Evolutionary conservation across 2,888 invertebrate genomes (phyloP).

Genomic region (Chironomus riparius): DNA sequence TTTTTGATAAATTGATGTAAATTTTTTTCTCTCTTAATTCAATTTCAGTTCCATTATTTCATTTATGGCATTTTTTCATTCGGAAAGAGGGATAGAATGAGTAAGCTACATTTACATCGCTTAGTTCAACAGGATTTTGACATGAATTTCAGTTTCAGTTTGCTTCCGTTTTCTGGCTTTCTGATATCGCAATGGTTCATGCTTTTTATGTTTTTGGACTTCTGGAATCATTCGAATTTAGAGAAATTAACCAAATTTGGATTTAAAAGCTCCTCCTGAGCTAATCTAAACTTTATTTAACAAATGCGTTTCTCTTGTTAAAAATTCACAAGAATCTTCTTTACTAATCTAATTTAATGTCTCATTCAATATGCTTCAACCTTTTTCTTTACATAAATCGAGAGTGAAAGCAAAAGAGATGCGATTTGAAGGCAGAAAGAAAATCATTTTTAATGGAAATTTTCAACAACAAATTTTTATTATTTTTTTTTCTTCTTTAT

Average conservation of each 20-base stretch:
- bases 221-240: no score
- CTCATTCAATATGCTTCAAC: neutral
- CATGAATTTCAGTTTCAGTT: no score
- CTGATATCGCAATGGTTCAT: no score
- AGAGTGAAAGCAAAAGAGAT: neutral
- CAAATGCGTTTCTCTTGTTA: neutral
- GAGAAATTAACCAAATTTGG: no score
- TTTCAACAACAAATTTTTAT: neutral
- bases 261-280: no score
- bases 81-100: neutral
- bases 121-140: no score
- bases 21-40: neutral
- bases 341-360: neutral
- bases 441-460: slow-evolving; percentile 8
- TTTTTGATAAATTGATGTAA: slow-evolving; percentile 8
- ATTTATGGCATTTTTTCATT: neutral
- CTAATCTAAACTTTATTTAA: neutral
- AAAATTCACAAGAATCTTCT: neutral
- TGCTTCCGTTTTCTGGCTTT: no score
- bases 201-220: no score
- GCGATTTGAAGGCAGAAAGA: neutral
- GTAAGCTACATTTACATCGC: no score
- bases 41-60: neutral
- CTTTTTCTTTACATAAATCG: neutral
- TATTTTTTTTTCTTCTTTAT: neutral